Evolutionary conservation across 2,113 vertebrate species (phyloP).

Genomic region (Microtus richardsoni): DNA sequence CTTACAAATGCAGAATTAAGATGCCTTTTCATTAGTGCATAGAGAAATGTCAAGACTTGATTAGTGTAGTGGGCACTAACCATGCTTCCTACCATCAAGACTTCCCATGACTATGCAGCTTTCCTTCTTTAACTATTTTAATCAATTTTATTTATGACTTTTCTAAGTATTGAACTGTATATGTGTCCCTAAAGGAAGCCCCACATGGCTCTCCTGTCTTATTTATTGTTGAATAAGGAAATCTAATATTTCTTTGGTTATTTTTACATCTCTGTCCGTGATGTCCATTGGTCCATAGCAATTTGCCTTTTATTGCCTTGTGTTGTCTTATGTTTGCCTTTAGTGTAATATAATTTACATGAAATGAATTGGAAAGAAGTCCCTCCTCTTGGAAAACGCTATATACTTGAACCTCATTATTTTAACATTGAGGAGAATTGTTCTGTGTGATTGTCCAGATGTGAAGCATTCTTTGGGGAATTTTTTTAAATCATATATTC

Average conservation of each 20-base stretch:
- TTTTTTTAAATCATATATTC: background rate
- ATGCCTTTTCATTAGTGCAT: background rate
- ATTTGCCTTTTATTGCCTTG: background rate
- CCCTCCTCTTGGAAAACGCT: background rate
- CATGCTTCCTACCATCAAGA: background rate
- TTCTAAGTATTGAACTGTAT: background rate
- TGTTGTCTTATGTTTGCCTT: background rate
- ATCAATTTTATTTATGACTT: background rate
- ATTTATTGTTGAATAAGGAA: background rate
- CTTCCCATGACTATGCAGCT: background rate
- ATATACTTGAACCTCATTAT: background rate
- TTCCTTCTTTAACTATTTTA: background rate
- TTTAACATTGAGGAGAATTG: background rate
- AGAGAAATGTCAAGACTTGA: background rate
- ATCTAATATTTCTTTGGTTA: background rate
- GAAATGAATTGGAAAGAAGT: background rate
- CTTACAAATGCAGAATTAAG: background rate
- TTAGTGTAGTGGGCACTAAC: background rate
- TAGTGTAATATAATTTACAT: background rate
- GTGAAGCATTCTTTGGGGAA: background rate
- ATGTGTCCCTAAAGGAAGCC: background rate
- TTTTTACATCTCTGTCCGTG: background rate
- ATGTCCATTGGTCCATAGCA: background rate
- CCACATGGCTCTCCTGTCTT: background rate
- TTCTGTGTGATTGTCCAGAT: background rate